Percentiles rank a stretch among this genome's conserved stretches.
These are phyloP conservation scores for Ormyrus nitidulus DNA, from an alignment of 2,888 invertebrate genomes.

Conservation along the genomic window DNA sequence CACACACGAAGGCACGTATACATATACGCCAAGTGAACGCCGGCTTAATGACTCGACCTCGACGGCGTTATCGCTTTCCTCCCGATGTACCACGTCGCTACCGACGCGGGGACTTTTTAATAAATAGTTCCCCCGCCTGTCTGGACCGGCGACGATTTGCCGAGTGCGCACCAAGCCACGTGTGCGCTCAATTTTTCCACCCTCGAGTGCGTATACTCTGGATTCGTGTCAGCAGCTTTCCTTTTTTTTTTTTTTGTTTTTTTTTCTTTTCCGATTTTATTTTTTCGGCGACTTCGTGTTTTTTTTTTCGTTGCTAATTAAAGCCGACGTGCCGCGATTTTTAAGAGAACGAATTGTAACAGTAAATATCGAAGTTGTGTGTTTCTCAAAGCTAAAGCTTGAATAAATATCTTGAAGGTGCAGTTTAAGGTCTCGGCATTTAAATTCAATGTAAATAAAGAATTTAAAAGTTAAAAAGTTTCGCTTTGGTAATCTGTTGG, in stretches of 20 bases:
- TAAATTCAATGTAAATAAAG: background rate
- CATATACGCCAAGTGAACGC: background rate
- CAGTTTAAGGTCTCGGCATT: too few species aligned
- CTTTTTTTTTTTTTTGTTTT: too few species aligned
- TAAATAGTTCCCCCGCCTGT: slow-evolving; percentile 66
- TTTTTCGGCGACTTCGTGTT: too few species aligned
- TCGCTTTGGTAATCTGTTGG: background rate
- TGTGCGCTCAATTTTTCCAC: slow-evolving; percentile 8
- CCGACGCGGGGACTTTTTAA: slow-evolving; percentile 66
- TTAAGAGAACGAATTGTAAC: too few species aligned
- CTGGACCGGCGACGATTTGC: slow-evolving; percentile 45
- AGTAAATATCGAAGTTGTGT: too few species aligned
- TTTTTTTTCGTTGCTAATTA: too few species aligned
- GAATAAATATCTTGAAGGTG: too few species aligned
- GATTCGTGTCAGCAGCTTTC: slow-evolving; percentile 30
- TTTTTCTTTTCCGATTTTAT: too few species aligned
- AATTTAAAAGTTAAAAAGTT: background rate
- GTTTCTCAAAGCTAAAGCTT: too few species aligned
- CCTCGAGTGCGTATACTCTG: background rate
- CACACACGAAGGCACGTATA: background rate
- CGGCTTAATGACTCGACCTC: slow-evolving; percentile 70
- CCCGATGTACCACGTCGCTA: slow-evolving; percentile 72
- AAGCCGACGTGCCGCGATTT: too few species aligned
- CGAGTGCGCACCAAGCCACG: slow-evolving; percentile 8
- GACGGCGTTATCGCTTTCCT: slow-evolving; percentile 73